Evolutionary conservation across 2,113 vertebrate species (phyloP).

Genomic region (Orientallactaga bullata): DNA sequence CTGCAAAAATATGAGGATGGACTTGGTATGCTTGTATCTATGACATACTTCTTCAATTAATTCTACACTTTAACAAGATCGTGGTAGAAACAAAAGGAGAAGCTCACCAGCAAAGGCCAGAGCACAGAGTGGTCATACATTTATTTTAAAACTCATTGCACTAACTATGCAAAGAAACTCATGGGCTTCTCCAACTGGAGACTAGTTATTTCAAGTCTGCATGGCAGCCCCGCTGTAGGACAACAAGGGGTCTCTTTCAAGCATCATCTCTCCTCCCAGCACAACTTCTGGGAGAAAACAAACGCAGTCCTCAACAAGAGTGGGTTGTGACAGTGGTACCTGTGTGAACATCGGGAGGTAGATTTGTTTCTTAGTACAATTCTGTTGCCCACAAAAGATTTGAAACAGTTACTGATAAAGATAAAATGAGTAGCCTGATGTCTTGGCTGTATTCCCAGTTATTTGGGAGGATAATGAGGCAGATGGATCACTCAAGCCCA

Average conservation of each 20-base stretch:
- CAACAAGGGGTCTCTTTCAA: not conserved
- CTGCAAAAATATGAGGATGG: not conserved
- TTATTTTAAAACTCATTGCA: constrained; percentile 47
- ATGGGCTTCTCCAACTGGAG: not conserved
- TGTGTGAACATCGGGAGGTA: constrained; percentile 14
- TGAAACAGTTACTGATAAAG: constrained; percentile 51
- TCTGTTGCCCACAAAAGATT: constrained; percentile 51
- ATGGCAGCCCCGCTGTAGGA: not conserved
- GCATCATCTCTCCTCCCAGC: not conserved
- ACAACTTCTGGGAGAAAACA: constrained; percentile 34
- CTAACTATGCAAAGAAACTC: not conserved
- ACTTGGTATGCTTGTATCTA: not conserved
- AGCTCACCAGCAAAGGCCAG: constrained; percentile 4
- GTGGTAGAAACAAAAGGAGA: not conserved
- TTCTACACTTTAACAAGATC: constrained; percentile 38
- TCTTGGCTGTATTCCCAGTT: not conserved
- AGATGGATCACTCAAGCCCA: not conserved
- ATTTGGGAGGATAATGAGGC: not conserved
- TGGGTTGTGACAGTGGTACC: constrained; percentile 28
- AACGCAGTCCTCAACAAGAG: not conserved
- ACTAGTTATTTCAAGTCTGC: constrained; percentile 30
- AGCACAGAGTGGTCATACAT: not conserved
- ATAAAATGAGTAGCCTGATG: not conserved
- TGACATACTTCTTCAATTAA: not conserved
- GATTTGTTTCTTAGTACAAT: constrained; percentile 57